Evolutionary conservation across 2,888 invertebrate genomes (phyloP).

Genomic region (Frankliniella intonsa): DNA sequence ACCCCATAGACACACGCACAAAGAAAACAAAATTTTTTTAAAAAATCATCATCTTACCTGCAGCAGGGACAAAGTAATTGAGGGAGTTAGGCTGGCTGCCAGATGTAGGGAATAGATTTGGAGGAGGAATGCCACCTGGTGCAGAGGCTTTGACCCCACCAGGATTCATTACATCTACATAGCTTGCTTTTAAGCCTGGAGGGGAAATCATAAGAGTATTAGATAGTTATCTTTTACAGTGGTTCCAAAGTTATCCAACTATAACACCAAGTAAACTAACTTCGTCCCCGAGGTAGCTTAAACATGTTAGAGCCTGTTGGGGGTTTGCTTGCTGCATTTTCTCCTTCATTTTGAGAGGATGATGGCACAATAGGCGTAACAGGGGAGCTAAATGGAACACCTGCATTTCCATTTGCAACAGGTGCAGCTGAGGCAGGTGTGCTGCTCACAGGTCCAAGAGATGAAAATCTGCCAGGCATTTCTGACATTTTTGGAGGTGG

Average conservation of each 20-base stretch:
- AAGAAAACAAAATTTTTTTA: constrained; percentile 20
- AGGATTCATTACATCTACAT: constrained; percentile 86
- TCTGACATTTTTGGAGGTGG: constrained; percentile 69
- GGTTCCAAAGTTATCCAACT: background rate
- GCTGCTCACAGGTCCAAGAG: constrained; percentile 30
- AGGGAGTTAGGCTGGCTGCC: constrained; percentile 48
- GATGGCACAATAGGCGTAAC: background rate
- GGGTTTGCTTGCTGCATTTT: constrained; percentile 31
- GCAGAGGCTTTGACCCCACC: constrained; percentile 50
- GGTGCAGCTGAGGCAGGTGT: constrained; percentile 20
- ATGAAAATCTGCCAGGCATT: constrained; percentile 35
- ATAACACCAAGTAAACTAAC: constrained; percentile 48
- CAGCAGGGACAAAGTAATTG: constrained; percentile 55
- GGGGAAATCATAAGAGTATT: background rate
- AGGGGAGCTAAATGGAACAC: constrained; percentile 28
- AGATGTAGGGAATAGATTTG: constrained; percentile 45
- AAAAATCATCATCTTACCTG: constrained; percentile 45
- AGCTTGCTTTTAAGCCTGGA: constrained; percentile 74
- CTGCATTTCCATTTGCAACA: constrained; percentile 10
- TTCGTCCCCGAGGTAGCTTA: constrained; percentile 71
- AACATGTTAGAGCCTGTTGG: constrained; percentile 57
- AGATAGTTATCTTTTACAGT: background rate
- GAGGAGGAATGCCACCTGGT: constrained; percentile 44
- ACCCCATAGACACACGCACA: too few species aligned
- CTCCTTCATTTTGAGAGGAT: constrained; percentile 28